These are phyloP conservation scores for Diachasma alloeum DNA, from an alignment of 1,140 invertebrate genomes.

Conservation along the genomic window DNA sequence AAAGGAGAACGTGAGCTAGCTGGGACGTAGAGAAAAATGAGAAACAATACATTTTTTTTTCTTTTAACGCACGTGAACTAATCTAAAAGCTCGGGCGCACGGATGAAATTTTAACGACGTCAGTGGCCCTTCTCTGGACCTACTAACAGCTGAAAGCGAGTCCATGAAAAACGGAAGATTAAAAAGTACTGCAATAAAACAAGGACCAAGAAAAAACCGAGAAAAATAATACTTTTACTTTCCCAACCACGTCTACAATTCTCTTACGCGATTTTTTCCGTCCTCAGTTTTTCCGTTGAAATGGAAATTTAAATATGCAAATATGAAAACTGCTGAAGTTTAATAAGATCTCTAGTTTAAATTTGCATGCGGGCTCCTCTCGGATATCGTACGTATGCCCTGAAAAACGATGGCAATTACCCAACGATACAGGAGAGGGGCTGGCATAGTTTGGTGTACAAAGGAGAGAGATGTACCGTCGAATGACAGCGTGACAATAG, in stretches of 20 bases:
- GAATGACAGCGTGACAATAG: neutral
- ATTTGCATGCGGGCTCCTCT: conserved; percentile 16
- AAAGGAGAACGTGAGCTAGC: neutral
- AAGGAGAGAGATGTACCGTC: neutral
- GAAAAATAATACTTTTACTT: conserved; percentile 3
- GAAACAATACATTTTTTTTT: neutral
- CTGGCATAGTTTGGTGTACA: neutral
- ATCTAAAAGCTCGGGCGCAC: conserved; percentile 11
- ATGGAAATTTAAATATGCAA: conserved; percentile 46
- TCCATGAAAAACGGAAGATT: conserved; percentile 15
- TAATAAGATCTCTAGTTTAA: conserved; percentile 42
- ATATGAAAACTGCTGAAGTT: conserved; percentile 39
- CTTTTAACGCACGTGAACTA: conserved; percentile 12
- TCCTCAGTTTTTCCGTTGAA: conserved; percentile 10
- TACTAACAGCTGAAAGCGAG: conserved; percentile 1
- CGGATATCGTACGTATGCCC: neutral
- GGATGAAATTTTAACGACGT: conserved; percentile 20
- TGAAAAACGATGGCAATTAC: conserved; percentile 3
- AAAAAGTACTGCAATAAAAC: neutral
- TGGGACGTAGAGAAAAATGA: neutral
- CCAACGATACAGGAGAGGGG: neutral
- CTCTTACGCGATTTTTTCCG: neutral
- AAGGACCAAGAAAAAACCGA: neutral
- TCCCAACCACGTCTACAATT: conserved; percentile 4
- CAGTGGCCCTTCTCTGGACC: neutral